These are phyloP conservation scores for Actinopyga echinites DNA, from an alignment of 53 echinoderm and acorn worm species.

Conservation along the genomic window DNA sequence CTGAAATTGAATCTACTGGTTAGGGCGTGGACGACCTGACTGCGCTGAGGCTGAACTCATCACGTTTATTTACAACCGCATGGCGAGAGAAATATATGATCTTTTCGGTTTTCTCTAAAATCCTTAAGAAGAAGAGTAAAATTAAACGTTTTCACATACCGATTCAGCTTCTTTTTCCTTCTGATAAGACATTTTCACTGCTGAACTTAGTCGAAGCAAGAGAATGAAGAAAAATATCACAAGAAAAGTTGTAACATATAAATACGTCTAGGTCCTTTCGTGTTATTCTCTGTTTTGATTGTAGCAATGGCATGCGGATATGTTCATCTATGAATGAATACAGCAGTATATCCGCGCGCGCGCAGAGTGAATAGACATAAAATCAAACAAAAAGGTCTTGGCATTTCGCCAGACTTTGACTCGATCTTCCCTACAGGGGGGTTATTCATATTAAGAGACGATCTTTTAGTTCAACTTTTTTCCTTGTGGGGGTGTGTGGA, in stretches of 20 bases:
- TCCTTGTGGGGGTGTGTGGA: too few relatives aligned
- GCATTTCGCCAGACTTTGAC: too few relatives aligned
- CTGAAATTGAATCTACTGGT: background rate
- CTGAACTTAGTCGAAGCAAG: background rate
- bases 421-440: too few relatives aligned
- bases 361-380: too few relatives aligned
- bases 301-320: too few relatives aligned
- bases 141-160: constrained; percentile 5
- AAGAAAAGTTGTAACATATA: background rate
- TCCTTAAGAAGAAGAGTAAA: background rate
- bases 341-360: too few relatives aligned
- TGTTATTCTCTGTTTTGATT: background rate
- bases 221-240: background rate
- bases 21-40: constrained; percentile 6
- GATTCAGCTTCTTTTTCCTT: constrained; percentile 26
- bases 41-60: background rate
- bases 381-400: too few relatives aligned
- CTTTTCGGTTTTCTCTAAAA: background rate
- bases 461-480: too few relatives aligned
- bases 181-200: background rate
- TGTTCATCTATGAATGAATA: too few relatives aligned
- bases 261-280: background rate
- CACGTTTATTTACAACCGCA: background rate
- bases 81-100: background rate
- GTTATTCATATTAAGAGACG: too few relatives aligned